Conservation (phyloP, 2,113 vertebrate genomes). For the Varanus komodoensis region DNA sequence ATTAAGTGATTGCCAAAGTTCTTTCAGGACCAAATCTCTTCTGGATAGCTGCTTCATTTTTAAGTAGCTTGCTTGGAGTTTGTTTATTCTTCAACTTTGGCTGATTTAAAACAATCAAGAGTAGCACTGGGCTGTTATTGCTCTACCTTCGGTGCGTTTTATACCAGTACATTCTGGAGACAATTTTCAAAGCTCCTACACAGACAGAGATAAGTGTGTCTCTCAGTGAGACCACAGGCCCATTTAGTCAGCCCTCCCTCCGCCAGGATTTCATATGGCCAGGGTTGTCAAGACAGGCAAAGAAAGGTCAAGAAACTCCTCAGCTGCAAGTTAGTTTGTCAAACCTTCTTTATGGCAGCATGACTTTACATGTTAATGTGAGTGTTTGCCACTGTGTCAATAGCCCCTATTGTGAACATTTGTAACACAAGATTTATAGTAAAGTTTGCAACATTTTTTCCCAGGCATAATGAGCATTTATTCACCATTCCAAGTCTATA, state of each 20-base stretch:
- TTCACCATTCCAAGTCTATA: conserved; percentile 71
- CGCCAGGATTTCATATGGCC: conserved; percentile 41
- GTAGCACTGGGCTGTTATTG: neutral
- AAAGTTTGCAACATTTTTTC: conserved; percentile 68
- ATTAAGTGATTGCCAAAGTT: conserved; percentile 8
- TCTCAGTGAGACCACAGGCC: conserved; percentile 30
- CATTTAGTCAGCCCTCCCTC: conserved; percentile 42
- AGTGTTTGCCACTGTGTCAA: conserved; percentile 72
- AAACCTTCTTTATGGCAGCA: conserved; percentile 49
- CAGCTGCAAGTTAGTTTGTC: conserved; percentile 62
- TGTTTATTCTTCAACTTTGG: neutral
- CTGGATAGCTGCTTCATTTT: neutral
- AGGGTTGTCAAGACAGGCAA: conserved; percentile 48
- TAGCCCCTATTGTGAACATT: conserved; percentile 71
- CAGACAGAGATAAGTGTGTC: conserved; percentile 39
- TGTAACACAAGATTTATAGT: conserved; percentile 74
- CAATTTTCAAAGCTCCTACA: conserved; percentile 31
- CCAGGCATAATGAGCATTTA: conserved; percentile 74
- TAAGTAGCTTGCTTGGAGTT: neutral
- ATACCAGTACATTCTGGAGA: neutral
- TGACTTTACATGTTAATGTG: conserved; percentile 61
- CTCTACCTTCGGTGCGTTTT: neutral
- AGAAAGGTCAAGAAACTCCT: conserved; percentile 64
- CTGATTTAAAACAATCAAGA: neutral
- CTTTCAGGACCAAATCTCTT: neutral